Evolutionary conservation across 2,888 invertebrate genomes (phyloP), one percentile per base, ranked within the genome.

Genomic region (Seira sanloemensis): DNA sequence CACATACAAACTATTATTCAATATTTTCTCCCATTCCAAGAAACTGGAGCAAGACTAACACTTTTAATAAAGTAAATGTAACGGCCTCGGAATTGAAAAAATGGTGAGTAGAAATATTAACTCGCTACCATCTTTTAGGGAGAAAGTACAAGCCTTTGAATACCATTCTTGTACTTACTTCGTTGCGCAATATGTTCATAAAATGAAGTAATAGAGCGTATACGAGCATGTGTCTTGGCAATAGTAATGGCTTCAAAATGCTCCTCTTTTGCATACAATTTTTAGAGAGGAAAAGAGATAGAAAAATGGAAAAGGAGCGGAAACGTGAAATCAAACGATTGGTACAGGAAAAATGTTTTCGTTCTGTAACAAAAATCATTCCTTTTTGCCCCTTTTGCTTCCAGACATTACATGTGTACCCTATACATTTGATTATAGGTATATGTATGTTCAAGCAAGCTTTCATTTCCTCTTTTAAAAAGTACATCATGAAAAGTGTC

Each of bases 271-370:
- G 21, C 37, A 24, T 5, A 24, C 26, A 54, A 21, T 50, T 26
- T 37, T 37, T 12, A 25, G 54, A 23, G 19, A 21, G 27, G 19
- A 5, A 4, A 27, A 27, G 24, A 65, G 12, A 12, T 68, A 50
- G n/a, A 50, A 19, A 27, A 73, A 65, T 37, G 65, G 71, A 78
- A 71, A 12, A 46, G 67, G 67, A 58, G 26, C 79, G 73, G 79
- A 79, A 79, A 79, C 73, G 73, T 73, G 79, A 79, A 79, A 73
- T 79, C 73, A 79, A 79, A 79, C 79, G 79, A 79, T 79, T 79
- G 79, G 79, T 73, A 73, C 73, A 54, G 73, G 58, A n/a, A 5
- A 37, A 37, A 37, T 58, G 58, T 58, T 16, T 12, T 7, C 12
- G 37, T 37, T 37, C 37, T 12, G 12, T n/a, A 37, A 37, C 37